Evolutionary conservation across 2,888 invertebrate species (phyloP).

Genomic region (Protophormia terraenovae): DNA sequence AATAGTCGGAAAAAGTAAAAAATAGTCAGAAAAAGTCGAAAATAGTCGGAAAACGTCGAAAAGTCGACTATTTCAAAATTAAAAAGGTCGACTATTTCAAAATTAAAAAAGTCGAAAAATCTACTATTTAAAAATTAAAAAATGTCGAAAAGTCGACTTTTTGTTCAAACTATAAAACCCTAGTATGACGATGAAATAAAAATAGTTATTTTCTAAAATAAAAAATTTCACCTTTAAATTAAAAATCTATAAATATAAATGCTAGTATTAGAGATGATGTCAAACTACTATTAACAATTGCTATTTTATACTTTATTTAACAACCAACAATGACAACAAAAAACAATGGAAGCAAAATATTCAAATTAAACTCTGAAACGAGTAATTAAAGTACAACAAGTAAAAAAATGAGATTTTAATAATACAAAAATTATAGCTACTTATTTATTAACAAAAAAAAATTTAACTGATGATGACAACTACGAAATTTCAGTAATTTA

Average conservation of each 20-base stretch:
- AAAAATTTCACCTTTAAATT: background rate
- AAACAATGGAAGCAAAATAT: background rate
- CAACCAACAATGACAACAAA: background rate
- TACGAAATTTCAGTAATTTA: background rate
- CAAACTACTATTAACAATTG: conserved; percentile 19
- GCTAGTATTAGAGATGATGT: conserved; percentile 31
- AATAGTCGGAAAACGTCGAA: too few species aligned
- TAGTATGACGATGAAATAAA: too few species aligned
- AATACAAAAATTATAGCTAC: background rate
- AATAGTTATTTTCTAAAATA: too few species aligned
- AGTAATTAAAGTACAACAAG: background rate
- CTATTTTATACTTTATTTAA: conserved; percentile 9
- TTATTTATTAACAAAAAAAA: background rate
- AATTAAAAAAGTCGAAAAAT: too few species aligned
- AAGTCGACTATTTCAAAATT: too few species aligned
- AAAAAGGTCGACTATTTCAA: too few species aligned
- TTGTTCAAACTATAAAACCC: too few species aligned
- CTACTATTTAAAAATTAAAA: too few species aligned
- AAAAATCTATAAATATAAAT: background rate
- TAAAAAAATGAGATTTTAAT: conserved; percentile 15
- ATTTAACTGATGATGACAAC: background rate
- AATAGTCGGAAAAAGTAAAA: too few species aligned
- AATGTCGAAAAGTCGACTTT: too few species aligned
- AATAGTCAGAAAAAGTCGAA: too few species aligned
- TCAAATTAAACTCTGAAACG: background rate